Base-by-base conservation (phyloP, 2,888 invertebrate genomes). In the Drosophila phalerata region DNA sequence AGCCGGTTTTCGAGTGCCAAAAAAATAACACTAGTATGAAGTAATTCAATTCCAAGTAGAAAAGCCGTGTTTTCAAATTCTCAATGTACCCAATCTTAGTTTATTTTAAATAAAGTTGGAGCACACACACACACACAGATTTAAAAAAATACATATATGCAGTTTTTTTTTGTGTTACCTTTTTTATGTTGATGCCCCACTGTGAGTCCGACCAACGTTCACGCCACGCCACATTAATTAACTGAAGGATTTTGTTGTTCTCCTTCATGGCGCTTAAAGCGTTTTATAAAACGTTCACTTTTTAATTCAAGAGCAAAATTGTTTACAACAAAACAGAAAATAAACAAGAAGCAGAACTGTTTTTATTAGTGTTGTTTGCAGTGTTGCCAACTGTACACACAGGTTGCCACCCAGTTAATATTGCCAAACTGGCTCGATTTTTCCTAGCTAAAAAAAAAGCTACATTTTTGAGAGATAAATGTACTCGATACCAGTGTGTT, bases 121-220 rank as follows among this genome's bases (percentile, higher is more conserved):
- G 52, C 22, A 11, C 43, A 43, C 19, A 42, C 34, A 37, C 34
- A n/a, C 4, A 3, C 3, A 37, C 4, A 38, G 3, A 38, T 6
- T 15, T 8, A 38, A 8, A 15, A 2, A n/a, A n/a, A 6, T 2
- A 0, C 1, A 13, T 4, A 40, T 4, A 40, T 10, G 17, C 17
- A 49, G 34, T 13, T 4, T 0, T 47, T 62, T 13, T 4, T 0
- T 47, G 58, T 81, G 92, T 92, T 92, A 96, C 97, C n/a, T 97
- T 97, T 94, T 98, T 98, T 62, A 98, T 97, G 90, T 98, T 97
- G 79, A 98, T 98, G 40, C 98, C 98, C 98, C 98, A 98, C 93
- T 98, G 97, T 47, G 98, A 95, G 92, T 98, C 98, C 1, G 96
- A 96, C 98, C 98, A 98, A 69, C 98, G 94, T 93, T 98, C 98